Percentiles rank a stretch among this genome's conserved stretches.
Evolutionary conservation across 1,140 invertebrate species (phyloP).

Genomic region (Pectinophora gossypiella): DNA sequence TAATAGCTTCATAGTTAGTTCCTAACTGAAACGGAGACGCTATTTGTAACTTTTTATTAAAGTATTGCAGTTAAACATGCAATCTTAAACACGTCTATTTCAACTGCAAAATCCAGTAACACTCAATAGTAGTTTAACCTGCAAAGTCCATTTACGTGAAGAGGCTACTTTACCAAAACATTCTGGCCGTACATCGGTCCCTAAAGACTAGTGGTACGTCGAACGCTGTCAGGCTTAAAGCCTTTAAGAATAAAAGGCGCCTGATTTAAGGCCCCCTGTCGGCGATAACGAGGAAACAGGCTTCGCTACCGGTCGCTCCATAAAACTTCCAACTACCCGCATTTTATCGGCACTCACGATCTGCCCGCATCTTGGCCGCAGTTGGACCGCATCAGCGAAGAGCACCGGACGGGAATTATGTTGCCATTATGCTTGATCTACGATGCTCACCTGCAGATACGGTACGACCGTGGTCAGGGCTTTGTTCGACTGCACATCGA

Average conservation of each 20-base stretch:
- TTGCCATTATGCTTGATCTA: conserved; percentile 45
- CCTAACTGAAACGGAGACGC: conserved; percentile 17
- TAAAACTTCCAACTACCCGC: conserved; percentile 57
- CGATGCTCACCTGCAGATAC: conserved; percentile 14
- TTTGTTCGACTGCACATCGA: not conserved
- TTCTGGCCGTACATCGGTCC: conserved; percentile 19
- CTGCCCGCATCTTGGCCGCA: conserved; percentile 48
- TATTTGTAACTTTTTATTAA: conserved; percentile 7
- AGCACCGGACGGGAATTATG: conserved; percentile 48
- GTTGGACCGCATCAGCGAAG: conserved; percentile 41
- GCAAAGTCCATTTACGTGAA: conserved; percentile 11
- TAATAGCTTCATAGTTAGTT: conserved; percentile 28
- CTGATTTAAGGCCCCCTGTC: conserved; percentile 49
- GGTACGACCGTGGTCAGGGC: not conserved
- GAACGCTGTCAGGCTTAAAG: conserved; percentile 27
- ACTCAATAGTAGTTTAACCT: conserved; percentile 12
- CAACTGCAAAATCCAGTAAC: no score
- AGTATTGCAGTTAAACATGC: not conserved
- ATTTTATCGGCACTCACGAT: conserved; percentile 48
- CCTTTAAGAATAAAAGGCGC: conserved; percentile 46
- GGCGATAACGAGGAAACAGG: conserved; percentile 56
- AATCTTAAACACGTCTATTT: not conserved
- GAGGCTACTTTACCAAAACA: conserved; percentile 14
- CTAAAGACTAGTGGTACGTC: conserved; percentile 16
- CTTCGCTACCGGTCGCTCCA: conserved; percentile 39